Percentiles rank a stretch among this genome's conserved stretches.
phyloP scores from a whole-genome alignment of 30 jellyfish, hydroid and myxozoan genomes.

The Clytia hemisphaerica region DNA sequence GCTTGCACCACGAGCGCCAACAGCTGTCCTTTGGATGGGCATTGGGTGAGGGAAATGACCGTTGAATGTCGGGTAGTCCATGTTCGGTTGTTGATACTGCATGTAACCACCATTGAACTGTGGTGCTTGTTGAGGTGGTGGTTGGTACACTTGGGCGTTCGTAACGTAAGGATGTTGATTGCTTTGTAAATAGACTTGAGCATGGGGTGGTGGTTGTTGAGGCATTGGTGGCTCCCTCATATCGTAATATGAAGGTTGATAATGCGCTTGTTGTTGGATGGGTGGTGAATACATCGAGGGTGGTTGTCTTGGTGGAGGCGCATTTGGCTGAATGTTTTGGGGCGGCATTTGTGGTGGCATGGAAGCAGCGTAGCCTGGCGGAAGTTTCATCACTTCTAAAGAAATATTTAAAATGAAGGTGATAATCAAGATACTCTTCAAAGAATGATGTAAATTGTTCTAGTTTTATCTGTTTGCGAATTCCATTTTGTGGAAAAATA shows the following conservation, averaged over 20 bases:
- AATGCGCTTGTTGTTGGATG: conserved; percentile 14
- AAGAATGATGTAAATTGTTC: too few species aligned
- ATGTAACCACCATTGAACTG: too few species aligned
- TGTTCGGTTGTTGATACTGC: conserved; percentile 22
- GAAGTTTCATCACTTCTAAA: too few species aligned
- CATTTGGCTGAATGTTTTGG: too few species aligned
- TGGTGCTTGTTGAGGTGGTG: conserved; percentile 10
- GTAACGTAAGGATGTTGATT: conserved; percentile 25
- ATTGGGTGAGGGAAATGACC: background rate
- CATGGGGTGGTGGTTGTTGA: conserved; percentile 27
- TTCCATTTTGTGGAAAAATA: too few species aligned
- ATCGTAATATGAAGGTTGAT: conserved; percentile 17
- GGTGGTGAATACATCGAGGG: too few species aligned
- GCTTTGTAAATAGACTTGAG: conserved; percentile 15
- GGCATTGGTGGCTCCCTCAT: conserved; percentile 17
- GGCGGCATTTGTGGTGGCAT: too few species aligned
- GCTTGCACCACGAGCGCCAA: conserved; percentile 31
- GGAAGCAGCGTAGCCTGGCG: too few species aligned
- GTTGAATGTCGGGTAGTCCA: conserved; percentile 17
- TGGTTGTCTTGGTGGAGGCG: too few species aligned
- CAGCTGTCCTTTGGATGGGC: conserved; percentile 23
- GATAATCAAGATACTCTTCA: too few species aligned
- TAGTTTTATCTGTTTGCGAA: too few species aligned
- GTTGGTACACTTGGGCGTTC: conserved; percentile 16
- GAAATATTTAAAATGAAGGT: too few species aligned